Evolutionary conservation across 2,888 invertebrate species (phyloP), one percentile per base, ranked within the genome.

Genomic region (Fragum fragum): DNA sequence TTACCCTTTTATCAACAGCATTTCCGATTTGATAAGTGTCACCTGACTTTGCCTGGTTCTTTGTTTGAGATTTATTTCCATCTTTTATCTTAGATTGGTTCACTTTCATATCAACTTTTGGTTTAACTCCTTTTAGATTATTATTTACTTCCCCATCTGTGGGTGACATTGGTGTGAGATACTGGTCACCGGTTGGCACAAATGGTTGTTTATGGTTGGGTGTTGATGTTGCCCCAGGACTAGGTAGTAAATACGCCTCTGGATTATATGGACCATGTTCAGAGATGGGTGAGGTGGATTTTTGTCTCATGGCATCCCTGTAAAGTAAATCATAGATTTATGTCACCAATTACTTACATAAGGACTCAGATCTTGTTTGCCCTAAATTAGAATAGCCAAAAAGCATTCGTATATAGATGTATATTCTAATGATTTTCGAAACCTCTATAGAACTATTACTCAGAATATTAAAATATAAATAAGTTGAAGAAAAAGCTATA

Each of bases 281-380:
- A 63, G 79, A 52, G 29, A 85, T 77, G 3, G 85, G 82, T 32
- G 79, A 76, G 11, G 70, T 75, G 26, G 81, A 82, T 39, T 63
- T 77, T 77, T 82, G 82, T 47, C 82, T 77, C 76, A 81, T 80
- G n/a, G 74, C 85, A 47, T 82, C 85, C 73, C 77, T 83, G 79
- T 1, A 23, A 59, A 42, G 28, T 28, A 39, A 39, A 39, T 39
- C 39, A 39, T 6, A 39, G 14, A 39, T 39, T 39, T 14, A 9
- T 39, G 39, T 39, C 14, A n/a, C n/a, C n/a, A n/a, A n/a, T n/a
- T n/a, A n/a, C n/a, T n/a, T n/a, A n/a, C n/a, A n/a, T n/a, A n/a
- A n/a, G n/a, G n/a, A n/a, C n/a, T n/a, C n/a, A n/a, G n/a, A n/a
- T n/a, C n/a, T n/a, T n/a, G n/a, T n/a, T n/a, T n/a, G n/a, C n/a